phyloP scores from a whole-genome alignment of 2,113 vertebrate species.

The Blennius ocellaris region DNA sequence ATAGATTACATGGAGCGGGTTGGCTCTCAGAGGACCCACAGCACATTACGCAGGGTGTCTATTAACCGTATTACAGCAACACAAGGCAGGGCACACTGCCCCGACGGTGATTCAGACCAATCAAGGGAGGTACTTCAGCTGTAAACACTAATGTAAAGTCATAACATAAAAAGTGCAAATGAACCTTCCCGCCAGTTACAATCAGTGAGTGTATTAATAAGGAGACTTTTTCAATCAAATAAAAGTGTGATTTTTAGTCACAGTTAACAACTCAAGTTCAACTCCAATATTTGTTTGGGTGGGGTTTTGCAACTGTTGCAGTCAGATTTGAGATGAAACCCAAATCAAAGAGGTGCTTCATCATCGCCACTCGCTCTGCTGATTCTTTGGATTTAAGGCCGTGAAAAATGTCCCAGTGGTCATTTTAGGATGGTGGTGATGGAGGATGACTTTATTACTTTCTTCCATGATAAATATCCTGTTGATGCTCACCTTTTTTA shows the following conservation, averaged over 20 bases:
- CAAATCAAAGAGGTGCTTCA: too few relatives aligned
- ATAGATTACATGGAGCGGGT: background rate
- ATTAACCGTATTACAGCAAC: conserved; percentile 40
- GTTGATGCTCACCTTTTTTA: too few relatives aligned
- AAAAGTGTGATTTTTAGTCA: background rate
- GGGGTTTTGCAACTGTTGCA: too few relatives aligned
- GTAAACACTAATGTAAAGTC: conserved; percentile 20
- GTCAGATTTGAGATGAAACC: too few relatives aligned
- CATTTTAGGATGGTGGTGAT: too few relatives aligned
- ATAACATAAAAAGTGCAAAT: conserved; percentile 1
- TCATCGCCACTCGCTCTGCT: too few relatives aligned
- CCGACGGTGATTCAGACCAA: conserved; percentile 21
- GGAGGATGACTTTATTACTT: too few relatives aligned
- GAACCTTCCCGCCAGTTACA: background rate
- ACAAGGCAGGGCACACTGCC: conserved; percentile 26
- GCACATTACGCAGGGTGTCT: background rate
- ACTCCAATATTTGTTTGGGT: too few relatives aligned
- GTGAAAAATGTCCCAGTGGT: too few relatives aligned
- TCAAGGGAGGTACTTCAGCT: conserved; percentile 17
- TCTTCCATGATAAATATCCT: too few relatives aligned
- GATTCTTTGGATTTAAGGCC: too few relatives aligned
- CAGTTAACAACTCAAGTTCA: background rate
- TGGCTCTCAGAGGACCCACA: conserved; percentile 29
- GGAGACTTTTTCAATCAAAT: background rate
- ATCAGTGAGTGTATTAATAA: background rate